Conservation (phyloP, 1,140 invertebrate species). For the Gonatopus flavifemur region DNA sequence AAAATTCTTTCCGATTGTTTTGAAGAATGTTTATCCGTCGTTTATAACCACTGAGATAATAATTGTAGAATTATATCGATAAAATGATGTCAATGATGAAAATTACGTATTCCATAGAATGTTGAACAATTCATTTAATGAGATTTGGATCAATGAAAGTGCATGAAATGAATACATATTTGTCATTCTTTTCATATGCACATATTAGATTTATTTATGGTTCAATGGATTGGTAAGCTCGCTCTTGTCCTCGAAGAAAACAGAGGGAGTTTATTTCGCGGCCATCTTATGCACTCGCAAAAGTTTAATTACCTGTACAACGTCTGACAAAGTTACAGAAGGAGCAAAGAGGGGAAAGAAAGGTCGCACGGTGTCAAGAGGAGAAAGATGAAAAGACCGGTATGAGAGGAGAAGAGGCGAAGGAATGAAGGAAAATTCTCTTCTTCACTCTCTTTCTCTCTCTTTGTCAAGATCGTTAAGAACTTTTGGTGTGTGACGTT, state of each 20-base stretch:
- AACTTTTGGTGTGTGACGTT: constrained; percentile 17
- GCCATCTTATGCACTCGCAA: constrained; percentile 13
- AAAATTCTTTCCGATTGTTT: too few species aligned
- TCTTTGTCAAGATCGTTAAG: constrained; percentile 17
- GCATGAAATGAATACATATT: too few species aligned
- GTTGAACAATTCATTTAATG: too few species aligned
- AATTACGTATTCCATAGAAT: too few species aligned
- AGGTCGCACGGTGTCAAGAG: not conserved
- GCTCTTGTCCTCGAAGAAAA: not conserved
- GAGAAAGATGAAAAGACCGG: not conserved
- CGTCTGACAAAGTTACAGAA: constrained; percentile 1
- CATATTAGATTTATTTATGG: too few species aligned
- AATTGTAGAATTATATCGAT: too few species aligned
- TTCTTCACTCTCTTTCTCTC: not conserved
- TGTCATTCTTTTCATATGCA: too few species aligned
- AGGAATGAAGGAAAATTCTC: not conserved
- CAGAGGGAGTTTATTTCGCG: not conserved
- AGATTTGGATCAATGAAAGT: too few species aligned
- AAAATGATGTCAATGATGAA: too few species aligned
- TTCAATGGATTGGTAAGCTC: too few species aligned
- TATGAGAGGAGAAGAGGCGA: not conserved
- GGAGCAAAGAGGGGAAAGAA: not conserved
- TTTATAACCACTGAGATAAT: too few species aligned
- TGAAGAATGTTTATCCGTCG: too few species aligned
- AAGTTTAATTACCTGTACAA: constrained; percentile 31